Evolutionary conservation across 2,113 vertebrate genomes (phyloP).

Genomic region (Cathartes aura): DNA sequence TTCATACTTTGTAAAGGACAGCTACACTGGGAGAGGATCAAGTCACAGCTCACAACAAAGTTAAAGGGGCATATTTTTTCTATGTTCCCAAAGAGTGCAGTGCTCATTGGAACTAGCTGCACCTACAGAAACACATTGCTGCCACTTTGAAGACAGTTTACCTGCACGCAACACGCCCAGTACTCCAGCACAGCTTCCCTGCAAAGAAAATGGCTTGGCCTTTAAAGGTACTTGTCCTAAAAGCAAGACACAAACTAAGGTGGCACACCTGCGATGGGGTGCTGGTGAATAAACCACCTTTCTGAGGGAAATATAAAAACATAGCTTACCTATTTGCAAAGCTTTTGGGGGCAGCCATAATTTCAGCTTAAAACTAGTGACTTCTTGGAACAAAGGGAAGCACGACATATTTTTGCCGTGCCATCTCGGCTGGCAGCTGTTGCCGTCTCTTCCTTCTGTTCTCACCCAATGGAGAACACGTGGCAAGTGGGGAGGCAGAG

Average conservation of each 20-base stretch:
- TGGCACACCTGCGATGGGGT: accelerated
- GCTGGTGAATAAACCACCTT: neutral
- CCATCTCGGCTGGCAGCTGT: accelerated
- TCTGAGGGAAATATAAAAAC: neutral
- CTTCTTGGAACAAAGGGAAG: neutral
- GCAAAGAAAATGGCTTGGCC: accelerated
- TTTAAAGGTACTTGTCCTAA: neutral
- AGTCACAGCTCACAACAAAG: neutral
- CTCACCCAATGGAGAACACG: accelerated
- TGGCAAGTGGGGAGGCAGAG: accelerated
- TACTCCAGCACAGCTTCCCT: neutral
- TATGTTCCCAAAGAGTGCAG: accelerated
- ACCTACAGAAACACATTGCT: neutral
- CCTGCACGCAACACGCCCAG: accelerated
- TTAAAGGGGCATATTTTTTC: neutral
- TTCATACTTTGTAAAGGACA: neutral
- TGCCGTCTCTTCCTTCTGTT: neutral
- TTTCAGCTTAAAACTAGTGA: neutral
- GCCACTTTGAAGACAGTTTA: neutral
- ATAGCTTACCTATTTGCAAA: accelerated
- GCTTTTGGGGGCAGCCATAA: neutral
- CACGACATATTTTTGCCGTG: accelerated
- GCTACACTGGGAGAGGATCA: neutral
- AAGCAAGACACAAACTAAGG: accelerated
- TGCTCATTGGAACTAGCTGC: neutral